Conservation (phyloP, 2,888 invertebrate genomes). For the Lithosia quadra region DNA sequence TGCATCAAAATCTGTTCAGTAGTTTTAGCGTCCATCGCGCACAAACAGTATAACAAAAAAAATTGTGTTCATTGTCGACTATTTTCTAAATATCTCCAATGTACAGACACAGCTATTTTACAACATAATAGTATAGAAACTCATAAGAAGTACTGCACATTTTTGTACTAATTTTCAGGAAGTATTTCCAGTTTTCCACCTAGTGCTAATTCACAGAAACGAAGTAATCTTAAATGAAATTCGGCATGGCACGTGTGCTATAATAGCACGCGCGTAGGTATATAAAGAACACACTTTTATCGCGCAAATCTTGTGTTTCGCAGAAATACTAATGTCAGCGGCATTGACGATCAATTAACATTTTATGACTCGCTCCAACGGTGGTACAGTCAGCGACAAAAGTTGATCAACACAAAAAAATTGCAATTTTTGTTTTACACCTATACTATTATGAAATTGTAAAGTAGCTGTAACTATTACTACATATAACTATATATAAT, state of each 20-base stretch:
- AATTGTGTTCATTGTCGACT: too few relatives aligned
- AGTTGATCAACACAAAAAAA: neutral
- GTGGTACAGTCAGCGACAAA: constrained; percentile 27
- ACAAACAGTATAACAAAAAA: too few relatives aligned
- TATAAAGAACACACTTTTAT: constrained; percentile 20
- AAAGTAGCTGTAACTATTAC: too few relatives aligned
- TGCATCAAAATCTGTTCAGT: too few relatives aligned
- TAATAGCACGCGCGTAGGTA: neutral
- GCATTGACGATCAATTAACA: constrained; percentile 60
- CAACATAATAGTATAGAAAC: neutral
- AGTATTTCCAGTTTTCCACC: neutral
- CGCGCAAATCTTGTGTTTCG: constrained; percentile 46
- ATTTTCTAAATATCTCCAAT: too few relatives aligned
- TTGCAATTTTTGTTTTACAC: too few relatives aligned
- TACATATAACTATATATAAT: too few relatives aligned
- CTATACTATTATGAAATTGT: too few relatives aligned
- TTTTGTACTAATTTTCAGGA: constrained; percentile 2
- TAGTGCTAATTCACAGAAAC: neutral
- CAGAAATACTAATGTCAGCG: constrained; percentile 53
- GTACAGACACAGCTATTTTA: too few relatives aligned
- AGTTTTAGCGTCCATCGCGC: too few relatives aligned
- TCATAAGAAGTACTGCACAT: neutral
- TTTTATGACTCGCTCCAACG: constrained; percentile 47
- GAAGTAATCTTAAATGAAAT: neutral
- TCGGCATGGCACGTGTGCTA: too few relatives aligned